Evolutionary conservation across 2,888 invertebrate species (phyloP), one percentile per base, ranked within the genome.

Genomic region (Mythimna loreyi): DNA sequence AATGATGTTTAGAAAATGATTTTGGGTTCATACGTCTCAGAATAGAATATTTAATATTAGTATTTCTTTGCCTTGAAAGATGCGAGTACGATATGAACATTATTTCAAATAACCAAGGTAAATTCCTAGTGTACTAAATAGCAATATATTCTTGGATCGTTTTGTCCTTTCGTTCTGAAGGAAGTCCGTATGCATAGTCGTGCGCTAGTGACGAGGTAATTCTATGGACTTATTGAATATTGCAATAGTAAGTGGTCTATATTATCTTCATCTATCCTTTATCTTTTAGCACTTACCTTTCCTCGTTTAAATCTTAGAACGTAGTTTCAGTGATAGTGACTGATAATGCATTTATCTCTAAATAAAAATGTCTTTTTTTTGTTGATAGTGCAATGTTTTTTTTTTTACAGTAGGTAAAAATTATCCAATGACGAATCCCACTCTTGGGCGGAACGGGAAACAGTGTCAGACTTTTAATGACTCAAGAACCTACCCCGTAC

Each of bases 251-350:
- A 75, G 75, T 68, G 50, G 40, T 43, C 16, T 61, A n/a, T 21
- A 68, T 73, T 73, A 68, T 73, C 45, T 47, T 56, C 28, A 36
- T 52, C 45, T 28, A 57, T 75, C 57, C 33, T 57, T 7, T 49
- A 57, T 57, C 75, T 60, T 68, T 11, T 28, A 47, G 52, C 21
- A 72, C 58, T 67, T 75, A 50, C 75, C 53, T 75, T 72, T 63
- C 62, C 55, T 72, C 28, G 23, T 62, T 47, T 52, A 50, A 53
- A 72, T 56, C 47, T 65, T 60, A 60, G 55, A 33, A 50, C 76
- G 61, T 55, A 59, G 45, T 77, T 67, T 47, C 28, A 36, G 9
- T 1, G 59, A 72, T 60, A 62, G 2, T 13, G 6, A 0, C 25
- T 56, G 55, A 59, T 75, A 66, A 50, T 55, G 30, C 2, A 47